These are phyloP conservation scores for Helicoverpa assulta DNA, from an alignment of 2,888 invertebrate species.

Conservation along the genomic window DNA sequence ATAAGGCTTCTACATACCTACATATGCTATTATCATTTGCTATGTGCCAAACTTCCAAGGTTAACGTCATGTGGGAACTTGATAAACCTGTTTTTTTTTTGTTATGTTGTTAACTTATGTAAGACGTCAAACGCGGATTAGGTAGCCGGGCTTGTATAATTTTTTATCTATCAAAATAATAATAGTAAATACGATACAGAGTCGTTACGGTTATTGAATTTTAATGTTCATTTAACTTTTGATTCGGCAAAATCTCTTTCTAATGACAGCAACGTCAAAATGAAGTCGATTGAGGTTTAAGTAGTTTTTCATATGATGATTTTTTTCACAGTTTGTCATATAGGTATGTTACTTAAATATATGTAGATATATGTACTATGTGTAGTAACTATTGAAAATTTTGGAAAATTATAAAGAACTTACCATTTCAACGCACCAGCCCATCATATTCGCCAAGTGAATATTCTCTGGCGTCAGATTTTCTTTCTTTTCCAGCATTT, in stretches of 20 bases:
- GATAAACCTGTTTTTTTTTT: constrained; percentile 33
- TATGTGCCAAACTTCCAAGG: constrained; percentile 36
- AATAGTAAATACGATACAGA: background rate
- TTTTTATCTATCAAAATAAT: background rate
- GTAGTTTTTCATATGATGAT: too few species aligned
- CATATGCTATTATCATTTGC: constrained; percentile 5
- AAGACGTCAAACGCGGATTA: background rate
- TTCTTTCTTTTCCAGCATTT: constrained; percentile 92
- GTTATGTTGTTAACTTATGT: background rate
- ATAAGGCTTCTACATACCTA: constrained; percentile 17
- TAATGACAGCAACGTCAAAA: too few species aligned
- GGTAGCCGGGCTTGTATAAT: background rate
- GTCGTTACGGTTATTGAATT: background rate
- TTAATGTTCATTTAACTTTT: too few species aligned
- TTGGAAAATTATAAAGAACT: constrained; percentile 68
- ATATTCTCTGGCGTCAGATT: constrained; percentile 94
- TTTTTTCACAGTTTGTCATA: too few species aligned
- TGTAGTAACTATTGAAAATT: too few species aligned
- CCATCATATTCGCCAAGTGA: constrained; percentile 95
- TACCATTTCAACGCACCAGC: constrained; percentile 99
- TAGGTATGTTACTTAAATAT: too few species aligned
- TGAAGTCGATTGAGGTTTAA: too few species aligned
- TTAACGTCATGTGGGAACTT: constrained; percentile 16
- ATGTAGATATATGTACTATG: too few species aligned
- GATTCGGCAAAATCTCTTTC: too few species aligned